A percentile compares a stretch with the other conserved stretches of the same genome.
Conservation (phyloP, 2,888 invertebrate species). For the Epistrophe eligans region DNA sequence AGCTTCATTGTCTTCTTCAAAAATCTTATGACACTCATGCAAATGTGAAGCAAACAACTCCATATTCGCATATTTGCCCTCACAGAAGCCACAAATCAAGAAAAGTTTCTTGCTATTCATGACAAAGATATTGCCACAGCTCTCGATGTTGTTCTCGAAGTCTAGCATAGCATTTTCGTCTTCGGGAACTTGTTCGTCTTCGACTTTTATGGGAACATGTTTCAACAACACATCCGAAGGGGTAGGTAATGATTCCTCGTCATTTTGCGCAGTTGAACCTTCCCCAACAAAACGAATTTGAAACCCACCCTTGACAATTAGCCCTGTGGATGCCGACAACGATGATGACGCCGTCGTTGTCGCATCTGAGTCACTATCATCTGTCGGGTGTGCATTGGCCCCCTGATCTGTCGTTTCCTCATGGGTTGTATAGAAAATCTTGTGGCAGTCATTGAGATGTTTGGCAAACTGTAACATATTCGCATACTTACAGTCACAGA, state of each 20-base stretch:
- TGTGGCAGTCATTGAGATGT: constrained; percentile 79
- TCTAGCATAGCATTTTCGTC: constrained; percentile 26
- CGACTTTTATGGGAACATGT: constrained; percentile 69
- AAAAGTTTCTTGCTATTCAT: constrained; percentile 77
- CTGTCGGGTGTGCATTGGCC: not conserved
- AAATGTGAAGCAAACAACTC: constrained; percentile 79
- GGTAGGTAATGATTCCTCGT: constrained; percentile 35
- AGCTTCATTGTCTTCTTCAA: constrained; percentile 46
- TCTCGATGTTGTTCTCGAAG: constrained; percentile 75
- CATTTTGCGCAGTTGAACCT: constrained; percentile 22
- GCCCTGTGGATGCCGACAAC: constrained; percentile 12
- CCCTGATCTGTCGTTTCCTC: constrained; percentile 4
- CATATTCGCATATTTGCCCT: constrained; percentile 78
- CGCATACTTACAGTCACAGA: constrained; percentile 79
- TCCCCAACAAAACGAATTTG: constrained; percentile 66
- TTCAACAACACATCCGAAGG: constrained; percentile 58
- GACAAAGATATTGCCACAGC: constrained; percentile 80
- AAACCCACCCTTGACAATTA: constrained; percentile 69
- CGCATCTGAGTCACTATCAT: constrained; percentile 74
- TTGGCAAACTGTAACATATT: constrained; percentile 77
- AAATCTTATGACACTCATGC: constrained; percentile 78
- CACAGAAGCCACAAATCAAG: constrained; percentile 79
- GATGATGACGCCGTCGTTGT: constrained; percentile 28
- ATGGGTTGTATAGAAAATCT: constrained; percentile 68
- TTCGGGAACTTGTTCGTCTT: constrained; percentile 29